A percentile compares a stretch with the other conserved stretches of the same genome.
Conservation (phyloP, 2,888 invertebrate species). For the Augochlorella aurata region DNA sequence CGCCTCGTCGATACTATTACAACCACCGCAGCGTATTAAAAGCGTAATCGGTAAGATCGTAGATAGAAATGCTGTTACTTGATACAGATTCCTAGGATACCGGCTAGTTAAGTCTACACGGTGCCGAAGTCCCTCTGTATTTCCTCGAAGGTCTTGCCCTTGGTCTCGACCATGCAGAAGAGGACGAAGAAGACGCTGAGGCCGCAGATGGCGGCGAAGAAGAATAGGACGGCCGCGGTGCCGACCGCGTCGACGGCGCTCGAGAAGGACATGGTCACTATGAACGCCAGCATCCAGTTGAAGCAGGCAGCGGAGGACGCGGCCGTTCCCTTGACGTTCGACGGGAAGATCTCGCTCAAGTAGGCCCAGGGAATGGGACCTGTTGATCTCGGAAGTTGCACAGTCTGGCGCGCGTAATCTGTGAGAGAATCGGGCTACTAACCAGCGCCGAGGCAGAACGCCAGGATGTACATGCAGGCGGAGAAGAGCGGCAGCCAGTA, state of each 20-base stretch:
- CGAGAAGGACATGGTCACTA: constrained; percentile 81
- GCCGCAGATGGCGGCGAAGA: constrained; percentile 82
- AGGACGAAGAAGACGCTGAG: constrained; percentile 82
- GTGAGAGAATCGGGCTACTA: constrained; percentile 34
- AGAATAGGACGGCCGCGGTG: constrained; percentile 82
- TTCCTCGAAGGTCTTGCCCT: constrained; percentile 80
- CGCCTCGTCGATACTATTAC: too few species aligned
- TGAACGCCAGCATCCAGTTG: constrained; percentile 82
- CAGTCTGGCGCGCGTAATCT: background rate
- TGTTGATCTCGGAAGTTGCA: constrained; percentile 23
- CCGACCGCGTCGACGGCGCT: constrained; percentile 77
- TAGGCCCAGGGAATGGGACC: constrained; percentile 83
- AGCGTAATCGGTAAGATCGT: too few species aligned
- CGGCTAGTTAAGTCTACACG: background rate
- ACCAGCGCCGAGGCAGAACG: constrained; percentile 81
- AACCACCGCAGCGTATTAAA: too few species aligned
- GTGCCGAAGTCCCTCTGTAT: constrained; percentile 77
- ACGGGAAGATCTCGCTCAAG: constrained; percentile 83
- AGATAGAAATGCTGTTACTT: constrained; percentile 29
- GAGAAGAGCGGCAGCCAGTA: constrained; percentile 80
- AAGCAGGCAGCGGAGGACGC: constrained; percentile 80
- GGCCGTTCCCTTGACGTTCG: constrained; percentile 78
- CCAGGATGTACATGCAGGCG: constrained; percentile 80
- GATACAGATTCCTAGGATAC: background rate
- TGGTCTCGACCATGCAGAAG: constrained; percentile 84